phyloP scores from a whole-genome alignment of 2,797 vertebrate species.

The Coregonus suidteri region DNA sequence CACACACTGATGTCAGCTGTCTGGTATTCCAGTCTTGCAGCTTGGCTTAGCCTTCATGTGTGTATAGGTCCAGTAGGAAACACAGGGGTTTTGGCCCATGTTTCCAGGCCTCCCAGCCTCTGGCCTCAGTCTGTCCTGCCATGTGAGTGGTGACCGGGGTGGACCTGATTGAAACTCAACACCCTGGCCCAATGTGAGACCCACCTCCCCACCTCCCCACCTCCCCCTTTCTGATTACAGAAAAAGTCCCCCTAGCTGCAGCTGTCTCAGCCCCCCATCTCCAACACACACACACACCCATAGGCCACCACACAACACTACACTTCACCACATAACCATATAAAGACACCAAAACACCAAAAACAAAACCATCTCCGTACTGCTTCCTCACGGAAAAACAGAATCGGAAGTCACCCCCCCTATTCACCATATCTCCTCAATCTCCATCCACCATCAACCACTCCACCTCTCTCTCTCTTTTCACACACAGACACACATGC shows the following conservation, averaged over 20 bases:
- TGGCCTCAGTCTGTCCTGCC: neutral
- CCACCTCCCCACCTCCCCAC: neutral
- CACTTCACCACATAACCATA: neutral
- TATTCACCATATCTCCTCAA: neutral
- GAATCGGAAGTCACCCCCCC: neutral
- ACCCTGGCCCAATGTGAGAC: slow-evolving; percentile 21
- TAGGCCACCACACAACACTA: neutral
- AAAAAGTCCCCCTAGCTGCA: neutral
- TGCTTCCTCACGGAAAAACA: neutral
- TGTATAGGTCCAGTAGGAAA: slow-evolving; percentile 10
- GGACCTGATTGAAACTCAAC: slow-evolving; percentile 22
- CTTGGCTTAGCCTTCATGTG: neutral
- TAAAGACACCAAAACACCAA: neutral
- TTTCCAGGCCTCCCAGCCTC: slow-evolving; percentile 10
- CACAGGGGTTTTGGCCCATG: neutral
- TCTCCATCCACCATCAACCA: neutral
- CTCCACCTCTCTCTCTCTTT: neutral
- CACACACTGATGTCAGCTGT: neutral
- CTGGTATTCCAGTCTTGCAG: slow-evolving; percentile 1
- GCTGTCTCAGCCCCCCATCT: neutral
- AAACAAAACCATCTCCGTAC: slow-evolving; percentile 1
- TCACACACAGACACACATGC: neutral
- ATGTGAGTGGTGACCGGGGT: slow-evolving; percentile 17
- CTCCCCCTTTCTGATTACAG: neutral
- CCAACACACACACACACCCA: slow-evolving; percentile 11